phyloP scores from a whole-genome alignment of 2,797 vertebrate genomes.

The Lepus oiostolus region DNA sequence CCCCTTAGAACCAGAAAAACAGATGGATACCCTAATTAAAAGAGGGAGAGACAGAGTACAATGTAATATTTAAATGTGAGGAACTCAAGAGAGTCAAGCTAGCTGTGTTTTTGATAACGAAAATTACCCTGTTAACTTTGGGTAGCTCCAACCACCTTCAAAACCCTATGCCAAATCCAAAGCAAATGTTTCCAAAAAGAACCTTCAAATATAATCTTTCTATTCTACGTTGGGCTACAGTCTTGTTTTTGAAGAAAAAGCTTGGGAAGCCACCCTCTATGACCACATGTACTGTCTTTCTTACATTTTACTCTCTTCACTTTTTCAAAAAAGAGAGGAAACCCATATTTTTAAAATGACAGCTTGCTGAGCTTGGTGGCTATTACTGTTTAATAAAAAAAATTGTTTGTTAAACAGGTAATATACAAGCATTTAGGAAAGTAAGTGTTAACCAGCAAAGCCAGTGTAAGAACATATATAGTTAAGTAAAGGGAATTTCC shows the following conservation, averaged over 20 bases:
- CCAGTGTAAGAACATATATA: slow-evolving; percentile 36
- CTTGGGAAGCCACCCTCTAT: slow-evolving; percentile 35
- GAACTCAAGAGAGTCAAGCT: slow-evolving; percentile 67
- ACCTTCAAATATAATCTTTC: slow-evolving; percentile 31
- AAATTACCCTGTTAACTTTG: slow-evolving; percentile 63
- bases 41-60: slow-evolving; percentile 63
- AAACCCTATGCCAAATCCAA: slow-evolving; percentile 60
- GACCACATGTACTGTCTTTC: background rate
- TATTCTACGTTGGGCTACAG: background rate
- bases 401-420: slow-evolving; percentile 59
- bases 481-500: slow-evolving; percentile 59
- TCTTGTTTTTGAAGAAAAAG: slow-evolving; percentile 55
- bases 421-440: slow-evolving; percentile 58
- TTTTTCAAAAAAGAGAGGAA: slow-evolving; percentile 53
- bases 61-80: slow-evolving; percentile 75
- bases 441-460: slow-evolving; percentile 61
- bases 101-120: slow-evolving; percentile 52
- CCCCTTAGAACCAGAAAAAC: slow-evolving; percentile 74
- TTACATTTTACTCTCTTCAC: slow-evolving; percentile 38
- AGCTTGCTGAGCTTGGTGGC: slow-evolving; percentile 38
- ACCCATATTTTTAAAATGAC: slow-evolving; percentile 50
- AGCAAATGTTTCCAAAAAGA: slow-evolving; percentile 50
- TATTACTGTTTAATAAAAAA: slow-evolving; percentile 45
- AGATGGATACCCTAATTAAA: slow-evolving; percentile 83
- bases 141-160: slow-evolving; percentile 44